phyloP scores from a whole-genome alignment of 2,797 vertebrate genomes.

The Adelosebastes latens region DNA sequence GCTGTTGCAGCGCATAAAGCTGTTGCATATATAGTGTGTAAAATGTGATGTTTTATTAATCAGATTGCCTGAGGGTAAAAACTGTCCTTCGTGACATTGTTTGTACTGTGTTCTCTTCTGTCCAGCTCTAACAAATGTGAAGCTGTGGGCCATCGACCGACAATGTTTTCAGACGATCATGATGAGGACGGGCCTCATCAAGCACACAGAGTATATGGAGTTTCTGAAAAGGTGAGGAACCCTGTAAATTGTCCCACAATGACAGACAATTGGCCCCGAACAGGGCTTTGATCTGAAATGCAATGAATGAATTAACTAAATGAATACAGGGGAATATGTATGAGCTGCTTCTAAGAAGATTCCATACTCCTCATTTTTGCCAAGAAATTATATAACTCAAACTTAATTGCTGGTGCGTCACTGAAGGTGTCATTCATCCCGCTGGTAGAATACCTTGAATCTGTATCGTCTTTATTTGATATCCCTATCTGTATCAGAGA shows the following conservation, averaged over 20 bases:
- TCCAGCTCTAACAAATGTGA: conserved; percentile 81
- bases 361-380: conserved; percentile 9
- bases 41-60: conserved; percentile 30
- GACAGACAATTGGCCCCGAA: conserved; percentile 21
- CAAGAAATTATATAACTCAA: conserved; percentile 3
- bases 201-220: conserved; percentile 85
- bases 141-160: conserved; percentile 86
- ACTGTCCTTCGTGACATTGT: conserved; percentile 12
- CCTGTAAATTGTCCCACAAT: background rate
- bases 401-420: background rate
- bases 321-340: conserved; percentile 29
- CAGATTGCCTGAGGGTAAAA: background rate
- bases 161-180: conserved; percentile 87
- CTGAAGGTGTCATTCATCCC: conserved; percentile 10
- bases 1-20: background rate
- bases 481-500: conserved; percentile 9
- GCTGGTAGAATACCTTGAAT: background rate
- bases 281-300: conserved; percentile 57
- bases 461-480: background rate
- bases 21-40: conserved; percentile 1
- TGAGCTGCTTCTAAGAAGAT: conserved; percentile 21
- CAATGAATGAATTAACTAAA: conserved; percentile 62
- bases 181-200: conserved; percentile 86
- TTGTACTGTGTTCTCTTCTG: conserved; percentile 40
- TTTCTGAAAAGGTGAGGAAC: conserved; percentile 82